Conservation (phyloP, 2,113 vertebrate species). For the Chrysochloris asiatica region DNA sequence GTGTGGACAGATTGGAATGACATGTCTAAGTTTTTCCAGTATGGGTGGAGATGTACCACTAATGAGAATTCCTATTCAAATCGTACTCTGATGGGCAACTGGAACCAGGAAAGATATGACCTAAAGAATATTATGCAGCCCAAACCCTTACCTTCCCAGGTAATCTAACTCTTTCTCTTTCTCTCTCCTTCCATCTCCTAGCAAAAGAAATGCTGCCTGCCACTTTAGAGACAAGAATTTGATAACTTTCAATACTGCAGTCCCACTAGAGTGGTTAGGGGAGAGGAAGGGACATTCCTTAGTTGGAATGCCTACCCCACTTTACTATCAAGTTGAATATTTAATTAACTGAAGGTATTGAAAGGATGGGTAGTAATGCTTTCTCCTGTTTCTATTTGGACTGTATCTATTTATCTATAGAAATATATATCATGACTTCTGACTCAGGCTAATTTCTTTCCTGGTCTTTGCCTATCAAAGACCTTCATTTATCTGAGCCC, state of each 20-base stretch:
- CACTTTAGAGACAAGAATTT: constrained; percentile 19
- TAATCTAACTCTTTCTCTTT: constrained; percentile 26
- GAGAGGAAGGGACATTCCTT: not conserved
- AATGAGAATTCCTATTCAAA: constrained; percentile 81
- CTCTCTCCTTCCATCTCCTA: not conserved
- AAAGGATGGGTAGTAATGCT: not conserved
- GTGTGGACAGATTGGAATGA: constrained; percentile 80
- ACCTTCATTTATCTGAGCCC: not conserved
- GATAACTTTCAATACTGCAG: not conserved
- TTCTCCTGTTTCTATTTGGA: constrained; percentile 48
- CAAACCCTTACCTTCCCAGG: constrained; percentile 84
- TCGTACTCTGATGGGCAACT: constrained; percentile 84
- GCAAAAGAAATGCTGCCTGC: not conserved
- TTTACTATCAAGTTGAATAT: constrained; percentile 23
- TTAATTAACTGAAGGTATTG: not conserved
- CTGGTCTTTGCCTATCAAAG: not conserved
- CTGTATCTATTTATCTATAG: constrained; percentile 12
- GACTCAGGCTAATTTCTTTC: not conserved
- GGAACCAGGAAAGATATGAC: constrained; percentile 84
- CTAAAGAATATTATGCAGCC: constrained; percentile 70
- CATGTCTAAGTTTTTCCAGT: constrained; percentile 81
- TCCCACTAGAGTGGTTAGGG: not conserved
- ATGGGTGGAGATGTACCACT: constrained; percentile 85
- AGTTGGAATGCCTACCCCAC: not conserved
- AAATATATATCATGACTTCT: constrained; percentile 37